Percentiles rank a stretch among this genome's conserved stretches.
These are phyloP conservation scores for Cistogaster globosa DNA, from an alignment of 2,888 invertebrate genomes.

Conservation along the genomic window DNA sequence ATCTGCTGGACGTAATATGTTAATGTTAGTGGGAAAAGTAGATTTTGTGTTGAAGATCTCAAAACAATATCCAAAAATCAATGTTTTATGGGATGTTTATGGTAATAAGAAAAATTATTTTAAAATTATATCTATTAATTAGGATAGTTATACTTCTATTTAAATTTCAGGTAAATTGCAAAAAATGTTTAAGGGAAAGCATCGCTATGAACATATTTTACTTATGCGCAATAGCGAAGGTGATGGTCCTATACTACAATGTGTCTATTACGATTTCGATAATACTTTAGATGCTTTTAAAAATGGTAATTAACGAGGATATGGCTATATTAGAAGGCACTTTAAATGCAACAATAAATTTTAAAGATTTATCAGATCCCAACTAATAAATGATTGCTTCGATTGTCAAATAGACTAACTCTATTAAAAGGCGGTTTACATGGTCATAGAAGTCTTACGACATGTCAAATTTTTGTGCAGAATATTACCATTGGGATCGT, in stretches of 20 bases:
- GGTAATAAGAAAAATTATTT: constrained; percentile 72
- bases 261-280: constrained; percentile 79
- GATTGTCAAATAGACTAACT: no score
- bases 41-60: constrained; percentile 78
- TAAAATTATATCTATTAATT: neutral
- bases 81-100: constrained; percentile 79
- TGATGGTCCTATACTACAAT: constrained; percentile 79
- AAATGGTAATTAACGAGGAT: constrained; percentile 34
- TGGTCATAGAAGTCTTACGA: no score
- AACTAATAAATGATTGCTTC: no score
- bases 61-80: constrained; percentile 75
- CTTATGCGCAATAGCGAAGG: constrained; percentile 75
- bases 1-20: constrained; percentile 73
- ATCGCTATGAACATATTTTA: constrained; percentile 75
- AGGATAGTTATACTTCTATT: no score
- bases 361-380: no score
- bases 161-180: constrained; percentile 77
- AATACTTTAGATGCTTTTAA: constrained; percentile 53
- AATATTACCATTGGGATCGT: no score
- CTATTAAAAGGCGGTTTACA: no score
- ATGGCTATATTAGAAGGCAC: no score
- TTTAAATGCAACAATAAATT: no score
- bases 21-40: constrained; percentile 77
- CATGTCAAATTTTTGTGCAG: no score
- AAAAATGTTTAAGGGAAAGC: constrained; percentile 77